Conservation (phyloP, 2,797 vertebrate species). For the Lithobates pipiens region DNA sequence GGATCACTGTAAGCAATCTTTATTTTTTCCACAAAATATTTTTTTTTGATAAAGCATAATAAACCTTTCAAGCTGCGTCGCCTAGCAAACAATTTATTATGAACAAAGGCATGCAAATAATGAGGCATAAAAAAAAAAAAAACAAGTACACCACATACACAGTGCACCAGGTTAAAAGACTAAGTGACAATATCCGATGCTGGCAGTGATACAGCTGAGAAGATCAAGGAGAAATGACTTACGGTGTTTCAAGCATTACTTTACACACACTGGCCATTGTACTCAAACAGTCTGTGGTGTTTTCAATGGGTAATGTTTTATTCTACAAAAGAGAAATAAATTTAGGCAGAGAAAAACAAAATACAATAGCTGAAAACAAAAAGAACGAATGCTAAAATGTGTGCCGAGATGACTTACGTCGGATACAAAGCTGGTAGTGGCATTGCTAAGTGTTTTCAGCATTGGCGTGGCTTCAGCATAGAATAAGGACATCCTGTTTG, state of each 20-base stretch:
- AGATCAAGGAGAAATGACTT: slow-evolving; percentile 74
- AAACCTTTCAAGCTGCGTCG: no score
- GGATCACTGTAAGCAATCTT: not conserved
- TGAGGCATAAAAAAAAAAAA: not conserved
- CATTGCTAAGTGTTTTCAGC: slow-evolving; percentile 96
- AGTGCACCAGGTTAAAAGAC: not conserved
- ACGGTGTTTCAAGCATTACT: slow-evolving; percentile 99
- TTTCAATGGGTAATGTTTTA: slow-evolving; percentile 96
- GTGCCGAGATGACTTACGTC: slow-evolving; percentile 79
- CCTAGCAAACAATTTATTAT: no score
- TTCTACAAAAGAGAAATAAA: slow-evolving; percentile 78
- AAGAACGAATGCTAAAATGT: not conserved
- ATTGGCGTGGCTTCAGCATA: slow-evolving; percentile 98
- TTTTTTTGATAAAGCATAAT: no score
- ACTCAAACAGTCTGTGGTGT: slow-evolving; percentile 97
- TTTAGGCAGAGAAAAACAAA: not conserved
- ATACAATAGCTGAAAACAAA: not conserved
- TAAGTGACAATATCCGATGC: not conserved
- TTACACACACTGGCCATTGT: slow-evolving; percentile 99
- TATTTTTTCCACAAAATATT: not conserved
- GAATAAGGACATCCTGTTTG: slow-evolving; percentile 98
- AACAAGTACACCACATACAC: not conserved
- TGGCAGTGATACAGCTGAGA: no score
- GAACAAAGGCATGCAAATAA: no score
- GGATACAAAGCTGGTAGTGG: slow-evolving; percentile 94